These are phyloP conservation scores for Sorex araneus DNA, from an alignment of 2,113 vertebrate species.

Conservation along the genomic window DNA sequence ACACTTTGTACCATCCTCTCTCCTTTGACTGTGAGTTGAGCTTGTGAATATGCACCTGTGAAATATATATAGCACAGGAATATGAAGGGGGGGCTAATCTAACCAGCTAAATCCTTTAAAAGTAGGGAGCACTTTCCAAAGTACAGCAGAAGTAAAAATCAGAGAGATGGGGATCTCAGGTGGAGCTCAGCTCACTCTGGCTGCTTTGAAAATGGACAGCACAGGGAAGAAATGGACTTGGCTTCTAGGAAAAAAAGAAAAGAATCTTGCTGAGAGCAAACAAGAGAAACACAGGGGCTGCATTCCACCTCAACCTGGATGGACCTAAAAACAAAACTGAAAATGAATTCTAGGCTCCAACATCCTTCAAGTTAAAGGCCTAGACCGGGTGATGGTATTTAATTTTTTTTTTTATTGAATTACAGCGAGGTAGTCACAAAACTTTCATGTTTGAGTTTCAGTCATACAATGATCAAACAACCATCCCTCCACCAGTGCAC, in stretches of 20 bases:
- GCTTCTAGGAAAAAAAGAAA: background rate
- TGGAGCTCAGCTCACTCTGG: background rate
- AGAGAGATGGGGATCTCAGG: background rate
- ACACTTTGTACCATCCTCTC: background rate
- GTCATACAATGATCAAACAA: too few relatives aligned
- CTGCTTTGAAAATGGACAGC: background rate
- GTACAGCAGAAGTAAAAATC: background rate
- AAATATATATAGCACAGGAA: background rate
- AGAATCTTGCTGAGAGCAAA: background rate
- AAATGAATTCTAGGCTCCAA: too few relatives aligned
- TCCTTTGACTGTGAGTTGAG: background rate
- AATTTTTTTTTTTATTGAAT: too few relatives aligned
- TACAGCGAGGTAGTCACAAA: too few relatives aligned
- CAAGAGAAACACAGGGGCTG: background rate
- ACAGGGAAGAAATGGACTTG: background rate
- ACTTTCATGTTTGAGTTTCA: too few relatives aligned
- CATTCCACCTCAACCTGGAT: background rate
- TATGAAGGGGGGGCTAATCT: background rate
- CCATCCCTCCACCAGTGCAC: too few relatives aligned
- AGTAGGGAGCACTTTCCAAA: background rate
- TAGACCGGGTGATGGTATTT: background rate
- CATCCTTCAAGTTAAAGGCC: too few relatives aligned
- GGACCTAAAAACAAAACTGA: background rate
- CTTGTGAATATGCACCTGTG: background rate
- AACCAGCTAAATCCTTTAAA: background rate